Evolutionary conservation across 2,888 invertebrate species (phyloP), one percentile per base, ranked within the genome.

Genomic region (Trachelus iudaicus): DNA sequence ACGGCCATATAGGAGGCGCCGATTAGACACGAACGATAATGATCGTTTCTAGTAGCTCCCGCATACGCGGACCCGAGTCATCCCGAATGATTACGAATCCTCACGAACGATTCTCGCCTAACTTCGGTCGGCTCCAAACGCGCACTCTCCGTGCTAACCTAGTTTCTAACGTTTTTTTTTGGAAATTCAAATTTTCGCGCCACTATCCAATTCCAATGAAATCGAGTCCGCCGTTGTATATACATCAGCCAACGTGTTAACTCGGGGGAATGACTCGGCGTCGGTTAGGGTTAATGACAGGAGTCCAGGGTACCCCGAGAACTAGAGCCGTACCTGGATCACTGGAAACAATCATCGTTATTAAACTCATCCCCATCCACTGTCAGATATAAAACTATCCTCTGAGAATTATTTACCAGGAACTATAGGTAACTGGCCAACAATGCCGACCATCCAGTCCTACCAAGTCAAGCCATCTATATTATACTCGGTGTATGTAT

Each of bases 261-360:
- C 68, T 75, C 23, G 33, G n/a, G 75, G 75, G 81, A 83, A 83
- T 82, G 81, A 82, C 81, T 80, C 75, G 77, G 80, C 80, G 78
- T 81, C 80, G 80, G 77, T 78, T 76, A 75, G 73, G 78, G 56
- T 56, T 56, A 56, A 56, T 56, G 56, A 56, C 56, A 56, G 56
- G 56, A 56, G 23, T 23, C 23, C 56, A 56, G 56, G 56, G 56
- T 56, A 56, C 6, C 56, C 56, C 56, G 23, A 23, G 56, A 56
- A 56, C 56, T 23, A 56, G 56, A 56, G 56, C 56, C 56, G 56
- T 56, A 56, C 56, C 56, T 33, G 78, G 85, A 87, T 87, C 87
- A 85, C 86, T 85, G 87, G 87, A 88, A 88, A 87, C 87, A 88
- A 88, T 88, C 85, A 87, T 88, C 86, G 86, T 88, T 88, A 88